Evolutionary conservation across 2,797 vertebrate genomes (phyloP), one percentile per base, ranked within the genome.

Genomic region (Crocidura indochinensis): DNA sequence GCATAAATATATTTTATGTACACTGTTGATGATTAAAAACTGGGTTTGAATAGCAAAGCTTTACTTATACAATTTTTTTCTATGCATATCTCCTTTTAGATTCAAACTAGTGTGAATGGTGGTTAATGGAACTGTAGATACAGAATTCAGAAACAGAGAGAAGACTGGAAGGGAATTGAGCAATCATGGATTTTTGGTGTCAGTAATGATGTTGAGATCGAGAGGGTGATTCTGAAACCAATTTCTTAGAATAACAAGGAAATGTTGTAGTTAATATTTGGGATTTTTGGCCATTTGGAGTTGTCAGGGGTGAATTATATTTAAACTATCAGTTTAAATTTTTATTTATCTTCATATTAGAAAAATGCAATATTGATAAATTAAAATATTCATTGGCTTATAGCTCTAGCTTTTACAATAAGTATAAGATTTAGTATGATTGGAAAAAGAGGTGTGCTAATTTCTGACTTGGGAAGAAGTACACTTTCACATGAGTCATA

Each of bases 341-440:
- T 86, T 76, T 65, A 53, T 53, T 53, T 53, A 53, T 64, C 67
- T 94, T 91, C 15, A 79, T 20, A 75, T 1, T 71, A 93, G 71
- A 64, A 88, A 86, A 91, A 64, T 64, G 27, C 2, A 89, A 20
- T 47, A 10, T 51, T 68, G 56, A 46, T 29, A 56, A 79, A 92
- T 14, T 4, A 78, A 94, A 88, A 73, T 19, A 73, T 60, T 38
- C n/a, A 56, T 44, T 71, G 56, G 38, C 72, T 71, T 80, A 44
- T 65, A 47, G 3, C 24, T 84, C 26, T 82, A 27, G 69, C 69
- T 56, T 56, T 89, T 90, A 84, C 44, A 78, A 27, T 56, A 53
- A 53, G 51, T 12, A 20, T 38, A 29, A 24, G 56, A 62, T 95
- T 82, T 53, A 22, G 68, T 76, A 78, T 24, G 56, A 73, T 20